These are phyloP conservation scores for Rhineura floridana DNA, from an alignment of 2,113 vertebrate genomes.

Conservation along the genomic window DNA sequence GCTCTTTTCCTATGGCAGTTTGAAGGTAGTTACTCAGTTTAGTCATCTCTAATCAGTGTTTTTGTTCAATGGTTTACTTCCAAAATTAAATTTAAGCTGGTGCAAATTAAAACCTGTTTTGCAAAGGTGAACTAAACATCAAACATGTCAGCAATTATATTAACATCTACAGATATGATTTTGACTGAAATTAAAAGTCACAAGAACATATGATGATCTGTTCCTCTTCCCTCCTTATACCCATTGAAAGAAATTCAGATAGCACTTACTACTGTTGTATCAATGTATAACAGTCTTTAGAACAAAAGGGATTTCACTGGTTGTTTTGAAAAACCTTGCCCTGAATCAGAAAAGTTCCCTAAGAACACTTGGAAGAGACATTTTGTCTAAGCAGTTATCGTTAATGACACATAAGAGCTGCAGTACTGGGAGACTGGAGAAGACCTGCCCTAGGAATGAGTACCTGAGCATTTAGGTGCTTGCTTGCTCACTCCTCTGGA, in stretches of 20 bases:
- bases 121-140: slow-evolving; percentile 7
- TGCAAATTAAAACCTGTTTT: background rate
- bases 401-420: background rate
- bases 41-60: background rate
- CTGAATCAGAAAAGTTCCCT: background rate
- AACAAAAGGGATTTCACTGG: background rate
- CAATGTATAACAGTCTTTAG: background rate
- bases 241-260: background rate
- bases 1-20: background rate
- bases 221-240: background rate
- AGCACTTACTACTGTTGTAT: background rate
- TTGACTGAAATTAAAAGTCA: background rate
- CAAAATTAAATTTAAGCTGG: background rate
- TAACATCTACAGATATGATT: slow-evolving; percentile 2
- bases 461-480: too few relatives aligned
- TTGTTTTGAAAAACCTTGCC: background rate
- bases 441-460: too few relatives aligned
- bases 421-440: too few relatives aligned
- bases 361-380: background rate
- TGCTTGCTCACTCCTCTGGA: too few relatives aligned
- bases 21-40: background rate
- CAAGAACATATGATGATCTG: background rate
- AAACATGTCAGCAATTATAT: background rate
- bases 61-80: background rate
- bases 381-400: background rate